A percentile compares a stretch with the other conserved stretches of the same genome.
These are phyloP conservation scores for Eumerus sabulonum DNA, from an alignment of 2,888 invertebrate genomes.

Conservation along the genomic window DNA sequence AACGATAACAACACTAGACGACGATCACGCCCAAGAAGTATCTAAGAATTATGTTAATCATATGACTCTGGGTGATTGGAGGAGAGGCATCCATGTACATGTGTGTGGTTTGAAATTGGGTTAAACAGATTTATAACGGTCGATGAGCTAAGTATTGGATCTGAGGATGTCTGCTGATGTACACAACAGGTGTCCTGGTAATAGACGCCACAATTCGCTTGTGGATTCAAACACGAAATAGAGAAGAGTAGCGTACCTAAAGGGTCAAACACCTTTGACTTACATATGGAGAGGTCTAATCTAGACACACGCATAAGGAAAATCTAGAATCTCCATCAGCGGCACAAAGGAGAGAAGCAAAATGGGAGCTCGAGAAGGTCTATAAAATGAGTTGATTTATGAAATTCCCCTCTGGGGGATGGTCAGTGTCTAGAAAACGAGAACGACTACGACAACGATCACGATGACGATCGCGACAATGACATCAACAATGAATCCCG, in stretches of 20 bases:
- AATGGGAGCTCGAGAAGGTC: conserved; percentile 13
- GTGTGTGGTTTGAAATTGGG: conserved; percentile 35
- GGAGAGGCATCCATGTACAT: conserved; percentile 14
- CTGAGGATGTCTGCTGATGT: no score
- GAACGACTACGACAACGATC: conserved; percentile 6
- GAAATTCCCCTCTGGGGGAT: conserved; percentile 10
- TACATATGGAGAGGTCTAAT: conserved; percentile 32
- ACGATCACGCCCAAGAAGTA: no score
- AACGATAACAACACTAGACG: no score
- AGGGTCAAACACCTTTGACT: conserved; percentile 53
- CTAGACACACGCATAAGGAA: conserved; percentile 17
- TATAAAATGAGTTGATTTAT: conserved; percentile 28
- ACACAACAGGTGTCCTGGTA: conserved; percentile 47
- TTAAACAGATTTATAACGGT: conserved; percentile 31
- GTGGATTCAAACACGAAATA: background rate
- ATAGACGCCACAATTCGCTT: conserved; percentile 1
- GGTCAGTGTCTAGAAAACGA: background rate
- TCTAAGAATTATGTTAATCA: conserved; percentile 19
- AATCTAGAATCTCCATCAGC: conserved; percentile 13
- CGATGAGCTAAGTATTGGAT: no score
- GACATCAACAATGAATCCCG: conserved; percentile 9
- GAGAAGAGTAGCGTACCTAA: background rate
- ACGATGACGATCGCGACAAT: conserved; percentile 8
- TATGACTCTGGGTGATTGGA: conserved; percentile 27
- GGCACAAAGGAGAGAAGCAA: conserved; percentile 4